phyloP scores from a whole-genome alignment of 1,140 invertebrate species.

The Diabrotica undecimpunctata region DNA sequence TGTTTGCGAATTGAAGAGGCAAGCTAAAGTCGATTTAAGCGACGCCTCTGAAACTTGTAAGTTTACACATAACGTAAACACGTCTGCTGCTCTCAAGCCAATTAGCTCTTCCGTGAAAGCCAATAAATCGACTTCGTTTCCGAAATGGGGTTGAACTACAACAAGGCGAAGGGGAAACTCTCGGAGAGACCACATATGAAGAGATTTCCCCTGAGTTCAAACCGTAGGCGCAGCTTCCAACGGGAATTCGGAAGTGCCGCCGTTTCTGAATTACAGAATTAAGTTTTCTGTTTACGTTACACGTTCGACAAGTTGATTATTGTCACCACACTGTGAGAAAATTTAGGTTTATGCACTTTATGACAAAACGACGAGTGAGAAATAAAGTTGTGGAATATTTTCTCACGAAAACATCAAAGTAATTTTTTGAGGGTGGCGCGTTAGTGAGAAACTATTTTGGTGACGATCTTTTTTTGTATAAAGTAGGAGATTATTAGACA shows the following conservation, averaged over 20 bases:
- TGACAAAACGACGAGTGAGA: no score
- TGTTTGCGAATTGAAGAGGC: no score
- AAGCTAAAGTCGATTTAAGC: no score
- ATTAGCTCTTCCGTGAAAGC: conserved; percentile 26
- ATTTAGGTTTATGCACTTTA: no score
- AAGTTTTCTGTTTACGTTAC: conserved; percentile 1
- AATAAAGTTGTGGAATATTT: no score
- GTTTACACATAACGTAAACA: conserved; percentile 17
- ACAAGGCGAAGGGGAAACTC: conserved; percentile 5
- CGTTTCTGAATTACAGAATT: not conserved
- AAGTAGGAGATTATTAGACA: no score
- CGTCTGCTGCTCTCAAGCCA: conserved; percentile 25
- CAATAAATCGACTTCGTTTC: conserved; percentile 34
- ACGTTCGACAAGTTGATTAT: no score
- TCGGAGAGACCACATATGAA: conserved; percentile 29
- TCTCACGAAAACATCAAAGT: no score
- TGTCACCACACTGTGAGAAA: no score
- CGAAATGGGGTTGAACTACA: conserved; percentile 24
- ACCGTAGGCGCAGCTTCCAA: conserved; percentile 7
- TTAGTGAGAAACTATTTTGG: no score
- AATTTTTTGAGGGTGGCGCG: no score
- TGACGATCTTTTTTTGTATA: no score
- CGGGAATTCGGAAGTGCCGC: conserved; percentile 7
- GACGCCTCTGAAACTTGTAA: conserved; percentile 9
- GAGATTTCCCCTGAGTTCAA: conserved; percentile 30